These are phyloP conservation scores for Anaspis maculata DNA, from an alignment of 2,888 invertebrate genomes.

Conservation along the genomic window DNA sequence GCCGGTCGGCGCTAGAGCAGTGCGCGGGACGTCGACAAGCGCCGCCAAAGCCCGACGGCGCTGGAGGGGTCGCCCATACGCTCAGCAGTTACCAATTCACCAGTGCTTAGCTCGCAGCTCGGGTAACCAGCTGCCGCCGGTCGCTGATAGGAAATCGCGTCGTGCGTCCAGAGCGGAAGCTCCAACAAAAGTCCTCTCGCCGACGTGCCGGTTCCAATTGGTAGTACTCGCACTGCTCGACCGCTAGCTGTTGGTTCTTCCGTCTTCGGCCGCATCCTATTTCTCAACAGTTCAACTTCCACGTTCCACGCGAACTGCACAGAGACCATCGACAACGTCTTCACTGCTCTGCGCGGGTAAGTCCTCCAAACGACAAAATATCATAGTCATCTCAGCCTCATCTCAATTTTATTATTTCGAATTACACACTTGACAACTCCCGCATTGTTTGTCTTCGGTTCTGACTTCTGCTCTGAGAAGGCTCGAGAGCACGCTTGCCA, in stretches of 20 bases:
- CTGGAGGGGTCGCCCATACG: conserved; percentile 6
- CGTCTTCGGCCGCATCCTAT: too few species aligned
- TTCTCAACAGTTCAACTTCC: too few species aligned
- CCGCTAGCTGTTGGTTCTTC: too few species aligned
- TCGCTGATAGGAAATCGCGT: too few species aligned
- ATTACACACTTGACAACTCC: too few species aligned
- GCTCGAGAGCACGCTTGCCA: too few species aligned
- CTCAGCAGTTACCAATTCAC: conserved; percentile 3
- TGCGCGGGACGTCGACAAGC: conserved; percentile 24
- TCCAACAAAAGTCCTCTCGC: neutral
- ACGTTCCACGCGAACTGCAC: too few species aligned
- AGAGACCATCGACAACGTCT: neutral
- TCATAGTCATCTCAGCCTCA: neutral
- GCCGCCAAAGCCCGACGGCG: conserved; percentile 16
- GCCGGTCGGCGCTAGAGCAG: conserved; percentile 24
- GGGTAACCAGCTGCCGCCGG: neutral
- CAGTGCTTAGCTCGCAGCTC: conserved; percentile 3
- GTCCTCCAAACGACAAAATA: neutral
- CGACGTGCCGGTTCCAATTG: neutral
- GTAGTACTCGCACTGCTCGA: too few species aligned
- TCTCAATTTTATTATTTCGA: too few species aligned
- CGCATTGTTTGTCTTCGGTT: too few species aligned
- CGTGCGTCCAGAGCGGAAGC: neutral
- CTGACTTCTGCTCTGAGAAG: too few species aligned
- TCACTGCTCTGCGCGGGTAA: neutral